A percentile compares a stretch with the other conserved stretches of the same genome.
phyloP scores from a whole-genome alignment of 2,797 vertebrate genomes.

The Lindbergichthys nudifrons region DNA sequence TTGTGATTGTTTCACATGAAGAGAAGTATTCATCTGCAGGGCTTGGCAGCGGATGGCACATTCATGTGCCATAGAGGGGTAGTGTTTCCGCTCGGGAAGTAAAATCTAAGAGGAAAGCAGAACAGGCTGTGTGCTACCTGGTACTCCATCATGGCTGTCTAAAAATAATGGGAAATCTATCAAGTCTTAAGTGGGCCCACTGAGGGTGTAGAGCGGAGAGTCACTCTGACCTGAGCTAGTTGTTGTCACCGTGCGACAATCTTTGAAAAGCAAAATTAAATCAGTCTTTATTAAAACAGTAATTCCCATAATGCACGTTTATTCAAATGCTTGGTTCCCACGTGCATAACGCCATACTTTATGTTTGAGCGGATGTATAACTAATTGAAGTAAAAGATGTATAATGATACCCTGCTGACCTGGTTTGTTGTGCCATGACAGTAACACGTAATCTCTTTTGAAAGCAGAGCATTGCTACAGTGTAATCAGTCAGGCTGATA shows the following conservation, averaged over 20 bases:
- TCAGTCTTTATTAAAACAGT: constrained; percentile 32
- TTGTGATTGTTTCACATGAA: constrained; percentile 71
- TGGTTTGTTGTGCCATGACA: constrained; percentile 54
- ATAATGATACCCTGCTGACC: constrained; percentile 33
- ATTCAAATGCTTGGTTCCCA: constrained; percentile 15
- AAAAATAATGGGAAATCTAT: constrained; percentile 77
- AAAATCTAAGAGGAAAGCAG: constrained; percentile 50
- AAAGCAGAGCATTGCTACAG: constrained; percentile 55
- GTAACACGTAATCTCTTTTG: constrained; percentile 52
- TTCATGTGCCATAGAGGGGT: constrained; percentile 33
- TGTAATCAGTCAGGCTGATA: constrained; percentile 70
- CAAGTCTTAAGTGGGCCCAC: constrained; percentile 66
- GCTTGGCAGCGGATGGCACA: constrained; percentile 39
- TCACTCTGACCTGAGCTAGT: constrained; percentile 56
- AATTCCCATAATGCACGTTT: not conserved
- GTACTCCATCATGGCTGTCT: constrained; percentile 70
- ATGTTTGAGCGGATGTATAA: constrained; percentile 27
- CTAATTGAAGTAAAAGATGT: not conserved
- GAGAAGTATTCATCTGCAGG: constrained; percentile 48
- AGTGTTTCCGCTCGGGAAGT: constrained; percentile 52
- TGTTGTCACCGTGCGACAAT: constrained; percentile 38
- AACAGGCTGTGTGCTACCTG: constrained; percentile 52
- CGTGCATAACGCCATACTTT: not conserved
- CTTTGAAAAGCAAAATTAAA: constrained; percentile 33
- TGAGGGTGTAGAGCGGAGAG: constrained; percentile 47